These are phyloP conservation scores for Ctenopoma multispine DNA, from an alignment of 2,797 vertebrate genomes.

Conservation along the genomic window DNA sequence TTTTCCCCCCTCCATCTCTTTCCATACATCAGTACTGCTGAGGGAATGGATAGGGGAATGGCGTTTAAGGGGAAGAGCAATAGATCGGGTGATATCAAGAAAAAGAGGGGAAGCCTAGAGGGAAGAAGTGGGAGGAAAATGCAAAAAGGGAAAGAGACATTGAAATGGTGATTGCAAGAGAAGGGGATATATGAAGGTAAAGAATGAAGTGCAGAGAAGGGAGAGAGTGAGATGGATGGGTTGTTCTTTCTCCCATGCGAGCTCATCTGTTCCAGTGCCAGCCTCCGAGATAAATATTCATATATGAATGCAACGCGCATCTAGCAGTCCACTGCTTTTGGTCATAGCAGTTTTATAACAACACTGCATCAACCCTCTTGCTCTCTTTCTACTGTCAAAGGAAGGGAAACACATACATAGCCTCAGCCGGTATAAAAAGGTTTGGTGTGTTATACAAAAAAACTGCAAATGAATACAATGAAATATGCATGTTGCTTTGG, in stretches of 20 bases:
- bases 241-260: constrained; percentile 70
- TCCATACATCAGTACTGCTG: constrained; percentile 71
- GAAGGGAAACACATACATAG: constrained; percentile 26
- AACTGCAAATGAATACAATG: constrained; percentile 28
- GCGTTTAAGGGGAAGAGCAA: constrained; percentile 73
- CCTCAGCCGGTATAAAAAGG: constrained; percentile 28
- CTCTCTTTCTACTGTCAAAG: constrained; percentile 26
- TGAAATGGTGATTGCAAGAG: constrained; percentile 82
- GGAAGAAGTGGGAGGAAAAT: constrained; percentile 79
- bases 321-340: constrained; percentile 51
- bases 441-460: constrained; percentile 41
- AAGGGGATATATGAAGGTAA: constrained; percentile 73
- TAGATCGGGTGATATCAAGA: constrained; percentile 78
- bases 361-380: constrained; percentile 14
- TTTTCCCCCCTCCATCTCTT: constrained; percentile 59
- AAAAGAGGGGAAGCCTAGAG: constrained; percentile 75
- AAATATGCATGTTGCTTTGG: constrained; percentile 41
- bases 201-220: constrained; percentile 71
- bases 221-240: constrained; percentile 75
- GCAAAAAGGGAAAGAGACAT: constrained; percentile 76
- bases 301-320: constrained; percentile 68
- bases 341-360: constrained; percentile 45
- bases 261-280: constrained; percentile 79
- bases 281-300: constrained; percentile 78
- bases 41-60: constrained; percentile 61